These are phyloP conservation scores for Trachymyrmex cornetzi DNA, from an alignment of 1,140 invertebrate species.

Conservation along the genomic window DNA sequence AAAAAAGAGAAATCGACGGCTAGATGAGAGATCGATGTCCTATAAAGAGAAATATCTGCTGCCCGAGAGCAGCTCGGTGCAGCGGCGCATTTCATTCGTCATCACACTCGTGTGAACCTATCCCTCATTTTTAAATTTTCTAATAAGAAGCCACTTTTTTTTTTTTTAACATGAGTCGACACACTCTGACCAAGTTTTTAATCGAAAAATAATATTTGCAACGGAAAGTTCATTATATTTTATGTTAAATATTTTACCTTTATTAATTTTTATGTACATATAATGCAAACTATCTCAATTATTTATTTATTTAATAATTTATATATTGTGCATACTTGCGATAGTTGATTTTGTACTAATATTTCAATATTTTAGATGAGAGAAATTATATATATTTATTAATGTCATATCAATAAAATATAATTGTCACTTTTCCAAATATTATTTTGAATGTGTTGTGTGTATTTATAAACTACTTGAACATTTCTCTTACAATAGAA, in stretches of 20 bases:
- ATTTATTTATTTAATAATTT: not conserved
- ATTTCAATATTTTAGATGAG: not conserved
- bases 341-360: not conserved
- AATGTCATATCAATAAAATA: not conserved
- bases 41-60: conserved; percentile 76
- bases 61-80: conserved; percentile 57
- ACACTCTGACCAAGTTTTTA: not conserved
- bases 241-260: not conserved
- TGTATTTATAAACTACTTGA: not conserved
- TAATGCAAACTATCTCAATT: not conserved
- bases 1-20: conserved; percentile 77
- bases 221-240: not conserved
- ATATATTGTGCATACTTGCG: not conserved
- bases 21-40: conserved; percentile 77
- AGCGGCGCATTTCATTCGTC: conserved; percentile 46
- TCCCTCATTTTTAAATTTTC: conserved; percentile 42
- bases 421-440: not conserved
- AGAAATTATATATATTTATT: not conserved
- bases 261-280: not conserved
- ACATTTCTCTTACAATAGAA: not conserved
- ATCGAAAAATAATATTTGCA: not conserved
- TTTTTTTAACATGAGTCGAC: not conserved
- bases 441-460: not conserved
- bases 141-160: not conserved
- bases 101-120: conserved; percentile 18